Base-by-base conservation (phyloP, 2,797 vertebrate genomes). In the Clangula hyemalis region DNA sequence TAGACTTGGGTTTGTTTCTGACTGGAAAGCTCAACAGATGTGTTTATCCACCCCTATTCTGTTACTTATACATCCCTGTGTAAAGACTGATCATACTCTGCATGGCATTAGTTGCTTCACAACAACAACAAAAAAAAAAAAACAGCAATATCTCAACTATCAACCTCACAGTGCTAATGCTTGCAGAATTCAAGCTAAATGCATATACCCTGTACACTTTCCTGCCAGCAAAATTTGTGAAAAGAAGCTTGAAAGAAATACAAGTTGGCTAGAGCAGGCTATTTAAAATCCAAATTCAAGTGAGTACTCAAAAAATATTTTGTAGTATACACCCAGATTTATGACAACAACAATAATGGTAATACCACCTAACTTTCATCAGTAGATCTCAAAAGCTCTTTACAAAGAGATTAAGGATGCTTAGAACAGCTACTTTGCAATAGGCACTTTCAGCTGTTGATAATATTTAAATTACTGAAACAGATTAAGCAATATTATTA, bases 281-380 rank as follows among this genome's bases (percentile, higher is more conserved):
- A 20, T 91, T 91, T 89, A 95, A 96, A 93, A 85, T 90, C 70
- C 89, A 94, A 72, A 87, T 89, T 87, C 64, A 93, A 95, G 93
- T 85, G 90, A 94, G 64, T 91, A 95, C 56, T 87, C 87, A 38
- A 95, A 95, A 95, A 96, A 95, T 95, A 96, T 96, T 94, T 87
- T 72, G 38, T 72, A 83, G 88, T 47, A 70, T 92, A 90, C 84
- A 2, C 93, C 93, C 94, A 94, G 75, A 78, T 95, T 94, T 90
- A 92, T 75, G 90, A 89, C 93, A 91, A 91, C 85, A 88, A 70
- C 76, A 94, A 87, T 32, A 94, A 78, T 64, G 85, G 72, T 91
- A 96, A 80, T 72, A 87, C 64, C 49, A 69, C 89, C 54, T 89
- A 68, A 94, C 90, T 95, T 96, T 96, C 91, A 96, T 97, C 94